Evolutionary conservation across 2,113 vertebrate species (phyloP).

Genomic region (Ardeotis arabs): DNA sequence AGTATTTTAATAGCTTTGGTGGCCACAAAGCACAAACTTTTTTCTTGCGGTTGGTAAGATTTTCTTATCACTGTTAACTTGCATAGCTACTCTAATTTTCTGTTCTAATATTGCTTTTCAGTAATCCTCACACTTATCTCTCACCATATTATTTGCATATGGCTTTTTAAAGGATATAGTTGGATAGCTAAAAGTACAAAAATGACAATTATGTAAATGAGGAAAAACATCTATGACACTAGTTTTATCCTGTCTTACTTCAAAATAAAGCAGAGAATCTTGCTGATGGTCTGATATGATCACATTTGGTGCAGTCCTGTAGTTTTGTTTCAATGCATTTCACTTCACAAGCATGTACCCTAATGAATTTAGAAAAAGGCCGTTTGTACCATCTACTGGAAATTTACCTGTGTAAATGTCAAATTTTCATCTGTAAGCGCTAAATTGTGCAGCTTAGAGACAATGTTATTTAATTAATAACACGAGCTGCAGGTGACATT

Average conservation of each 20-base stretch:
- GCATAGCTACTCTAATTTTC: not conserved
- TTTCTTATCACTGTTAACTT: not conserved
- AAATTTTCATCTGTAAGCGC: not conserved
- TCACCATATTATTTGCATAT: not conserved
- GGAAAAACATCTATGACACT: not conserved
- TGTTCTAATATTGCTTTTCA: not conserved
- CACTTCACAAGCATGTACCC: not conserved
- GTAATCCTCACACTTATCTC: not conserved
- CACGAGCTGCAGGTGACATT: conserved; percentile 44
- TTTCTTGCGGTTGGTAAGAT: not conserved
- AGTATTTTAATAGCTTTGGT: not conserved
- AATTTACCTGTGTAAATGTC: conserved; percentile 48
- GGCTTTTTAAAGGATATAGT: not conserved
- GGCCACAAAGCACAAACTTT: not conserved
- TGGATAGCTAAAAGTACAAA: not conserved
- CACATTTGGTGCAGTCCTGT: not conserved
- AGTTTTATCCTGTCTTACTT: not conserved
- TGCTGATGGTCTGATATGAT: not conserved
- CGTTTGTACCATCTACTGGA: not conserved
- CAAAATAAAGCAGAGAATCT: not conserved
- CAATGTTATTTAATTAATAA: conserved; percentile 49
- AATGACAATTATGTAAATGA: not conserved
- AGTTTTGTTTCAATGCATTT: not conserved
- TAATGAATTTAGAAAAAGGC: not conserved
- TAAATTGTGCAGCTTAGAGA: conserved; percentile 9